A percentile compares a stretch with the other conserved stretches of the same genome.
Evolutionary conservation across 37 sponge, comb jelly and placozoan species (phyloP).

Genomic region (Aphrocallistes beatrix): DNA sequence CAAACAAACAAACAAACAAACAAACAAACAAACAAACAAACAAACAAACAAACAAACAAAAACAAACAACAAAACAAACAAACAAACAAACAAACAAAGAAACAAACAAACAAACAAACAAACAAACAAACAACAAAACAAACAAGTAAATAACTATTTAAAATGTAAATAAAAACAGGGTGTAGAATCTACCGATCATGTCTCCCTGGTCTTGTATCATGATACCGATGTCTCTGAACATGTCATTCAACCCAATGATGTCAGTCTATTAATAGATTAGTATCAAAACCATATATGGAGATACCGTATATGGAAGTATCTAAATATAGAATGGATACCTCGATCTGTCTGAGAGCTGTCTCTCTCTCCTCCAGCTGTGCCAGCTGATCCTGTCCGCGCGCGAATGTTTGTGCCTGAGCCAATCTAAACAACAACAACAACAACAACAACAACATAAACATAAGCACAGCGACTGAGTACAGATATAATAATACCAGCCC

Average conservation of each 20-base stretch:
- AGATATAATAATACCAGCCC: background rate
- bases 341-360: background rate
- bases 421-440: background rate
- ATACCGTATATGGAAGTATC: background rate
- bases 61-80: too few species aligned
- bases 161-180: too few species aligned
- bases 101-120: background rate
- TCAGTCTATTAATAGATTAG: slow-evolving; percentile 39
- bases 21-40: background rate
- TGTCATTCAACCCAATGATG: slow-evolving; percentile 71
- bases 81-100: background rate
- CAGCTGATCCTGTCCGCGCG: background rate
- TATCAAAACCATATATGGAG: background rate
- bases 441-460: background rate
- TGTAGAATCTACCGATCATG: slow-evolving; percentile 50
- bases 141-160: background rate
- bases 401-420: background rate
- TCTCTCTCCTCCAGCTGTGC: slow-evolving; percentile 9
- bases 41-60: background rate
- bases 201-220: slow-evolving; percentile 90
- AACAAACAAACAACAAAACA: background rate
- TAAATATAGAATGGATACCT: background rate
- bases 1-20: background rate
- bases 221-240: slow-evolving; percentile 66
- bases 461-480: background rate